Evolutionary conservation across 2,888 invertebrate species (phyloP), one percentile per base, ranked within the genome.

Genomic region (Glaucopsyche alexis): DNA sequence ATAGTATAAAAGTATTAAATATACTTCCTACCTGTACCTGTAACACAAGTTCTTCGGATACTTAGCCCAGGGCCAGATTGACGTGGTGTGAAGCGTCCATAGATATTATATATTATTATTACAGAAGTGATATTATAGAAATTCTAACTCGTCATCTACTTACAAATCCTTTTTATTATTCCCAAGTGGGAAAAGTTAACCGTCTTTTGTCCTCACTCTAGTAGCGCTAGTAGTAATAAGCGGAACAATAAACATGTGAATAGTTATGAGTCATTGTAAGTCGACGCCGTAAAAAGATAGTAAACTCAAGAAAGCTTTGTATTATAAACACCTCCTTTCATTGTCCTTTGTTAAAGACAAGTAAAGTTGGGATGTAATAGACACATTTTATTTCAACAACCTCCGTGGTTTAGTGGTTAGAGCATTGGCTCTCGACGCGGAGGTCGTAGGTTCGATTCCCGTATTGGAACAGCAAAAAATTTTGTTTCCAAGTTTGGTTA

Each of bases 281-380:
- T 69, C 69, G 69, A 29, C 29, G 29, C 47, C 69, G 47, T 69
- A 69, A 69, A 69, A 69, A 29, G 47, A 69, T 69, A 69, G 69
- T 69, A 69, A 69, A 69, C 47, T 49, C 19, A 69, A 69, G 69
- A 47, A 69, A 47, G 45, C 69, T 45, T 69, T 66, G 66, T 49
- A 69, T 69, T 47, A 47, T 69, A 69, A 69, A 69, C 69, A 69
- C 69, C 67, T 67, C 67, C 49, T 69, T 47, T 69, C 69, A 29
- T 69, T 69, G 69, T 69, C 45, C 29, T 49, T 29, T 49, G 19
- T 16, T 55, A 19, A 19, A 65, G 38, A 16, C 11, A 11, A 55
- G 13, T 60, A 29, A 60, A 60, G 60, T 60, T 38, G 60, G 47
- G 11, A 7, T 14, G 60, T 13, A 38, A 60, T 60, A 60, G 60